phyloP scores from a whole-genome alignment of 2,888 invertebrate species.

The Ophion ventricosus region DNA sequence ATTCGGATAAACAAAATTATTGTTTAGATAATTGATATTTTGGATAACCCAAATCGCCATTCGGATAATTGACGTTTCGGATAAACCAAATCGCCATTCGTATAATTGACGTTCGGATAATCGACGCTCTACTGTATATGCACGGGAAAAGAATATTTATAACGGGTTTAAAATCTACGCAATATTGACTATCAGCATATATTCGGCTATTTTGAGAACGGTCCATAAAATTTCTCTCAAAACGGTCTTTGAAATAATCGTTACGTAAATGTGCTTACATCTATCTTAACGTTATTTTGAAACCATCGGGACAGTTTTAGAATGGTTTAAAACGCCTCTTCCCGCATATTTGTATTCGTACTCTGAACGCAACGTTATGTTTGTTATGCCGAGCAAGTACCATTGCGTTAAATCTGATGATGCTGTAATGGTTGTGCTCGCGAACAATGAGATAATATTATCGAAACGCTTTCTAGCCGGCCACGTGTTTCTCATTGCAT shows the following conservation, averaged over 20 bases:
- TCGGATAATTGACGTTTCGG: too few species aligned
- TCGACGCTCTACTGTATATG: too few species aligned
- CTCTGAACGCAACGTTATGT: too few species aligned
- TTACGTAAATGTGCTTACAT: background rate
- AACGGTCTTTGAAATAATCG: background rate
- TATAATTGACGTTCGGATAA: too few species aligned
- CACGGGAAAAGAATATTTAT: background rate
- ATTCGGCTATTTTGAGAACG: too few species aligned
- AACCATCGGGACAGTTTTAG: background rate
- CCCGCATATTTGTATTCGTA: too few species aligned
- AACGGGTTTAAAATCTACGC: background rate
- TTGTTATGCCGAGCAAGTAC: conserved; percentile 34
- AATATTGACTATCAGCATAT: background rate
- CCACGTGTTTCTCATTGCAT: conserved; percentile 25
- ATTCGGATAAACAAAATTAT: too few species aligned
- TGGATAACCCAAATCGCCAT: too few species aligned
- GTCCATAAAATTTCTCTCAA: background rate
- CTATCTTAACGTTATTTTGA: background rate
- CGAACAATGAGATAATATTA: conserved; percentile 45
- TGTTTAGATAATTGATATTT: too few species aligned
- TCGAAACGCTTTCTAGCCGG: conserved; percentile 62
- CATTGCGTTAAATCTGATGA: conserved; percentile 39
- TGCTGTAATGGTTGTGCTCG: conserved; percentile 40
- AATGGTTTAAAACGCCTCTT: too few species aligned
- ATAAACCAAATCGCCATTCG: too few species aligned